phyloP scores from a whole-genome alignment of 2,888 invertebrate species.

The Parnassius apollo region DNA sequence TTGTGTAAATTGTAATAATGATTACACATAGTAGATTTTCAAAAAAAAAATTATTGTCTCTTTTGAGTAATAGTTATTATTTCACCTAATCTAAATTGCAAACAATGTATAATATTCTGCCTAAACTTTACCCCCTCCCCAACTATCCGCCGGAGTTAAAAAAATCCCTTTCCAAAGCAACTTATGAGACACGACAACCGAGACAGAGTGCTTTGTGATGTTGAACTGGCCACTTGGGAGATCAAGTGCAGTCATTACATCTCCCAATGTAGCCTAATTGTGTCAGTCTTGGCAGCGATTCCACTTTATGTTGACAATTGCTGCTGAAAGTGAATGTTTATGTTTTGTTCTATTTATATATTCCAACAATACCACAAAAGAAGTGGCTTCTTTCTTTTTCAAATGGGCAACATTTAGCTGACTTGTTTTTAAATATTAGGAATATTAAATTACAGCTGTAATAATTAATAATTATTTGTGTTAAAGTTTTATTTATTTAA shows the following conservation, averaged over 20 bases:
- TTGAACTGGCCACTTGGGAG: constrained; percentile 2
- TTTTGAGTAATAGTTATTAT: no score
- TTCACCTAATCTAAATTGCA: no score
- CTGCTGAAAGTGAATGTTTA: constrained; percentile 1
- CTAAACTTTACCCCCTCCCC: no score
- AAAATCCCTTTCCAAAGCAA: constrained; percentile 6
- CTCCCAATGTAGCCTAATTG: constrained; percentile 2
- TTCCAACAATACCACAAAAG: constrained; percentile 13
- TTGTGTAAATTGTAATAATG: no score
- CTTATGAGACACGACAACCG: background rate
- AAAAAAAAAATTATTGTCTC: no score
- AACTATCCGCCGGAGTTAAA: background rate
- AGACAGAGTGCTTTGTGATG: constrained; percentile 7
- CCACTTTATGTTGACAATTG: constrained; percentile 4
- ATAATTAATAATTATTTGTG: no score
- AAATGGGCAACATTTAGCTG: background rate
- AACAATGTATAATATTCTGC: no score
- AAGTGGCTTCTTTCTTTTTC: constrained; percentile 18
- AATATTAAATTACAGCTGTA: no score
- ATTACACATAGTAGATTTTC: no score
- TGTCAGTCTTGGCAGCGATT: constrained; percentile 6
- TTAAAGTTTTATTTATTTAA: no score
- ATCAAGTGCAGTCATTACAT: constrained; percentile 11
- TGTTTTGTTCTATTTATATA: constrained; percentile 21
- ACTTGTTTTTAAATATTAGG: no score